phyloP scores from a whole-genome alignment of 2,113 vertebrate species.

The Ochotona curzoniae region DNA sequence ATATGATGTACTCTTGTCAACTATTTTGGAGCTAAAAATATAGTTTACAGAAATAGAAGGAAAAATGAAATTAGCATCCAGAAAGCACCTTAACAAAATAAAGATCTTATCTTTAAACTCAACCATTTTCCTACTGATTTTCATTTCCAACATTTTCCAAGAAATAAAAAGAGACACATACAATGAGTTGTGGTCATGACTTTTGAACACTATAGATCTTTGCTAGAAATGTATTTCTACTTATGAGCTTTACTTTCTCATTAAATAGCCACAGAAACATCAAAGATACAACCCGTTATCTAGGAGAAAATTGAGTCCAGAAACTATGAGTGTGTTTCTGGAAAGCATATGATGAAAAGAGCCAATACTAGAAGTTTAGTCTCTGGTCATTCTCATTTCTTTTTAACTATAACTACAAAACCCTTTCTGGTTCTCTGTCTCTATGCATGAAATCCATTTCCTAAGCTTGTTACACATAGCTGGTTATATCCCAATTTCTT shows the following conservation, averaged over 20 bases:
- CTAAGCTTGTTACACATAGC: background rate
- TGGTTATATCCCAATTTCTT: background rate
- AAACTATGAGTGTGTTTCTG: background rate
- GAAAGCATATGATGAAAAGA: background rate
- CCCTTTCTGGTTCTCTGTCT: background rate
- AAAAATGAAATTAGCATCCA: background rate
- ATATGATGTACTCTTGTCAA: background rate
- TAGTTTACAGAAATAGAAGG: background rate
- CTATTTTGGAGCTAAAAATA: slow-evolving; percentile 12
- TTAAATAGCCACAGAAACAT: background rate
- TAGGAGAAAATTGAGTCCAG: background rate
- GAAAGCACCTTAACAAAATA: slow-evolving; percentile 23
- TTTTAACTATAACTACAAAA: background rate
- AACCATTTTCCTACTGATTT: slow-evolving; percentile 19
- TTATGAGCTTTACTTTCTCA: slow-evolving; percentile 36
- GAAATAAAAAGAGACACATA: background rate
- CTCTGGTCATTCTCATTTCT: background rate
- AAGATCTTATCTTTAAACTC: slow-evolving; percentile 18
- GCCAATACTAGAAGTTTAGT: background rate
- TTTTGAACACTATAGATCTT: background rate
- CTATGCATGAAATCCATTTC: background rate
- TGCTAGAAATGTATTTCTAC: background rate
- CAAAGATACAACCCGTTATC: background rate
- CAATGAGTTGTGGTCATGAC: background rate
- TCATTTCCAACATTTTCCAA: slow-evolving; percentile 42